These are phyloP conservation scores for Thryonomys swinderianus DNA, from an alignment of 2,113 vertebrate genomes.

Conservation along the genomic window DNA sequence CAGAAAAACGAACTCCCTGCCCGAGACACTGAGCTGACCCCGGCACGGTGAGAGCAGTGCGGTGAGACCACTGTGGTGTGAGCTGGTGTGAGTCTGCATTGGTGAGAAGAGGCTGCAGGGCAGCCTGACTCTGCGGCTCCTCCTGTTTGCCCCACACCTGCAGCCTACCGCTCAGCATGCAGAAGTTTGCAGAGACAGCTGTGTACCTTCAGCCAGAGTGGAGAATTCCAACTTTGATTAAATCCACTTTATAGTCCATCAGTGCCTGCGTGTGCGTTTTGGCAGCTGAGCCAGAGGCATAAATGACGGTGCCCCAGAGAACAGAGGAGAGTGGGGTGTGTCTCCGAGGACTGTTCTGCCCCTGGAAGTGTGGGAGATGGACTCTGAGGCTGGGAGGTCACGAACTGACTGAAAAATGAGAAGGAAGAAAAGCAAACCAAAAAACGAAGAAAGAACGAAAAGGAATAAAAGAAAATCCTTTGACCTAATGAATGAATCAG, in stretches of 20 bases:
- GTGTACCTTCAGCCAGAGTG: slow-evolving; percentile 53
- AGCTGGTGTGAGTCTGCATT: background rate
- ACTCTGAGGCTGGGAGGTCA: background rate
- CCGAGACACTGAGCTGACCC: background rate
- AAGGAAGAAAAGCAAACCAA: background rate
- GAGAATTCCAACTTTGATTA: slow-evolving; percentile 52
- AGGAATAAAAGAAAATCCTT: background rate
- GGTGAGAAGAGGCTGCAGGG: background rate
- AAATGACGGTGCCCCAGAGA: slow-evolving; percentile 1
- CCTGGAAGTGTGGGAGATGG: slow-evolving; percentile 23
- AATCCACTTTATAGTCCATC: slow-evolving; percentile 24
- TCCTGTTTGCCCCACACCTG: background rate
- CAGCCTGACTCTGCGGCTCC: background rate
- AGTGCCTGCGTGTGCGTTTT: background rate
- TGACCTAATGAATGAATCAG: background rate
- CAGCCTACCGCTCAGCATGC: background rate
- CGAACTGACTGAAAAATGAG: background rate
- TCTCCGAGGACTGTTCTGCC: slow-evolving; percentile 33
- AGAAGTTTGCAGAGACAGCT: slow-evolving; percentile 39
- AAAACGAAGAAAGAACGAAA: background rate
- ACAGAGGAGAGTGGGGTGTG: background rate
- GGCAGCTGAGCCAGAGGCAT: slow-evolving; percentile 9
- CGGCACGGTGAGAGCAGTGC: background rate
- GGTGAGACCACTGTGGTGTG: background rate
- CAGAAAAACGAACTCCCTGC: background rate